Base-by-base conservation (phyloP, 2,113 vertebrate species). In the Ameiurus melas region DNA sequence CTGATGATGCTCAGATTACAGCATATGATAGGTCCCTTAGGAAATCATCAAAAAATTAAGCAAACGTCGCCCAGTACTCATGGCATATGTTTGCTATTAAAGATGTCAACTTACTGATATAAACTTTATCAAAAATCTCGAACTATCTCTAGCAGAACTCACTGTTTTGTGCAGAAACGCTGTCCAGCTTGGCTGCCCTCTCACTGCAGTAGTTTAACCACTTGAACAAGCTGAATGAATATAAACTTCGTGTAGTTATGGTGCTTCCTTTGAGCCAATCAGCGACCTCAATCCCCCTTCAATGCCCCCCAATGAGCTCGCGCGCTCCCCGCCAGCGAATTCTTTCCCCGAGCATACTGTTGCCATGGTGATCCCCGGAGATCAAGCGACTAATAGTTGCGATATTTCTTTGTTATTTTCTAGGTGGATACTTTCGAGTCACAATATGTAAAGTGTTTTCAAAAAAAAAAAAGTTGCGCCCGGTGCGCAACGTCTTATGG, bases 311-410 rank as follows among this genome's bases (percentile, higher is more conserved):
- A 96, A 97, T 97, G 96, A 98, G 97, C 97, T 96, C 93, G 95
- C 95, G 95, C 96, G 96, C 96, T 95, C 96, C 96, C 97, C 94
- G 96, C 96, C 97, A 97, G 97, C 95, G 94, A 96, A 98, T 99
- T 99, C 97, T 98, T 99, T 96, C 94, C 96, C 95, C 94, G 95
- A 95, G 96, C 97, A 97, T 97, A 98, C 97, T 98, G 97, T 99
- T 96, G 91, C 97, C 97, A 98, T 99, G 97, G 98, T 95, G 96
- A 98, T 96, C 92, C 95, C 94, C 64, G 92, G 92, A 95, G 95
- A 96, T 86, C 96, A 97, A 96, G 96, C 89, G 84, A 89, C 92
- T 88, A 92, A 93, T 92, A 89, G 92, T 93, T 93, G 93, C 91
- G 86, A 92, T 94, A 90, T 95, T 93, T 94, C 86, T 93, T 92